Base-by-base conservation (phyloP, 2,113 vertebrate species). In the Neogobius melanostomus region DNA sequence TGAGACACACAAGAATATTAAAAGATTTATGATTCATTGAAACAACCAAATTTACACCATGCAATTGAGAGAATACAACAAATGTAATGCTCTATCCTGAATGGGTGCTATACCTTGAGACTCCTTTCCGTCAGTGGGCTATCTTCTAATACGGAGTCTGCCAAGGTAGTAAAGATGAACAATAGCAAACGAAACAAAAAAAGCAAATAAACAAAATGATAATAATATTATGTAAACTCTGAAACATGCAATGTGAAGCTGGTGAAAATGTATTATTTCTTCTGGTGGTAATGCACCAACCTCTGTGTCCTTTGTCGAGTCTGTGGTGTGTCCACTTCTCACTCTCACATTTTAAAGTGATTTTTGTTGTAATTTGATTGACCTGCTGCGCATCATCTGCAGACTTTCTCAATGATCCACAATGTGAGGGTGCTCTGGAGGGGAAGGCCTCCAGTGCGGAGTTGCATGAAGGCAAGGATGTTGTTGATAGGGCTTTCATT, bases 81-180 rank as follows among this genome's bases (percentile, higher is more conserved):
- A 65, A 59, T 43, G 54, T 12, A 28, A 78, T 6, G 49, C 59
- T 71, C 71, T 71, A 52, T 72, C 73, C 53, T 67, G 17, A 15
- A 45, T 62, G 61, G 72, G 64, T 72, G 75, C 16, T 71, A 21
- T 96, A 98, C 96, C 95, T 96, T 95, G 71, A 92, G 88, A 75
- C 74, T 77, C 66, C 93, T 93, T 91, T 94, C 93, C 74, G 93
- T 92, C 84, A 89, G 85, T 75, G 92, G 91, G 82, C 92, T 91
- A 78, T 94, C 93, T 86, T 95, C 94, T 90, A 94, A 82, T 53
- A 68, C 68, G 78, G 93, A 92, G 72, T 95, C 96, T 97, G 93
- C 80, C 75, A 80, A 90, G 89, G 91, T 71, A 90, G 84, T 86
- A 72, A 86, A 86, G 90, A 53, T 77, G 79, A 82, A 90, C 86